Evolutionary conservation across 2,797 vertebrate species (phyloP).

Genomic region (Melanogrammus aeglefinus): DNA sequence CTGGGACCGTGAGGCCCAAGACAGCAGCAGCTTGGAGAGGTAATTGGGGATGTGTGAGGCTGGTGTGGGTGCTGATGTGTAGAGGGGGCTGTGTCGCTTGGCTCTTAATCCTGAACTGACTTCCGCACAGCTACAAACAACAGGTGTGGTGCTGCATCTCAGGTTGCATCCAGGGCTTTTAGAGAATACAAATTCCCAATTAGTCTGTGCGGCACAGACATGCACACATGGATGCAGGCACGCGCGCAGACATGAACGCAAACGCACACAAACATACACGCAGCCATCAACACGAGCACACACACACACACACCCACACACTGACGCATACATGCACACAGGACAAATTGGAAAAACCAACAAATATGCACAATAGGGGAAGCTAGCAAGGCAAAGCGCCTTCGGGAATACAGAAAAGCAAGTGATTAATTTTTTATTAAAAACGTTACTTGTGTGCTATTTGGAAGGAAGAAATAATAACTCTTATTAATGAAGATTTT

Average conservation of each 20-base stretch:
- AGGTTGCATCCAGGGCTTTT: constrained; percentile 33
- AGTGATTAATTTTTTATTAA: not conserved
- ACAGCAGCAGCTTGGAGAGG: constrained; percentile 40
- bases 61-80: constrained; percentile 54
- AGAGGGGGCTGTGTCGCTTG: constrained; percentile 22
- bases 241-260: not conserved
- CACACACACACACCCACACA: not conserved
- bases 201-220: constrained; percentile 19
- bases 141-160: constrained; percentile 49
- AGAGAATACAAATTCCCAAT: constrained; percentile 60
- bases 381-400: not conserved
- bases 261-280: not conserved
- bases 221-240: not conserved
- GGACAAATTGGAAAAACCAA: no score
- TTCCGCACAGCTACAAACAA: constrained; percentile 44
- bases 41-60: constrained; percentile 52
- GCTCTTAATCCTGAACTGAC: constrained; percentile 44
- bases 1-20: constrained; percentile 11
- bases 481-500: not conserved
- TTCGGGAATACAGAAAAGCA: not conserved
- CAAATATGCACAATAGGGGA: no score
- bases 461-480: not conserved
- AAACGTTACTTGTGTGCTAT: not conserved
- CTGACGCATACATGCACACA: not conserved
- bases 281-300: not conserved